Base-by-base conservation (phyloP, 1,140 invertebrate species). In the Macrobrachium rosenbergii region DNA sequence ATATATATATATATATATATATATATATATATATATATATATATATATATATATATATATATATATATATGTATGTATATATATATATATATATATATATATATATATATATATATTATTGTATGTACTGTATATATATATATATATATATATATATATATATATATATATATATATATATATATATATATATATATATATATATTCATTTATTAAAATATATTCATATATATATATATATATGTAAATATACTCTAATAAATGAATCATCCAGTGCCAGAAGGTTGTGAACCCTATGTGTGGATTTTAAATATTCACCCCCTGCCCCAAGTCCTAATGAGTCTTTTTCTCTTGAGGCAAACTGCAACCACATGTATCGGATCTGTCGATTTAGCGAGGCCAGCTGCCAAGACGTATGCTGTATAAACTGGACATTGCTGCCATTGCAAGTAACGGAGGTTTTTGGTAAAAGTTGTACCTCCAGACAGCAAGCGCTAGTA, bases 131-230 rank as follows among this genome's bases (percentile, higher is more conserved):
- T 82, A 45, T 75, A 45, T 73, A 45, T 72, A 63, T 81, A 64
- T 19, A 64, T 64, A 64, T 67, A 64, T 64, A 64, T 14, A 37
- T 62, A 62, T n/a, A 11, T 28, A 28, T 63, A 7, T 17, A 64
- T 63, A 64, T 37, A 62, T 63, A 64, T 64, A 52, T 43, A 67
- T 64, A 45, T 64, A 67, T 64, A 45, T 64, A 17, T 81, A 45
- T 81, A 67, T 64, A 14, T 23, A 79, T 79, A 28, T 62, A 79
- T 79, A 79, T 79, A 79, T 79, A 62, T 79, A 79, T 79, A 79
- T 79, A 79, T 79, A 62, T 21, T 58, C 23, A 79, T 62, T 28
- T 62, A 52, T 62, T 6, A 12, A 79, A 23, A 79, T 28, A 62
- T 62, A 62, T 23, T 59, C n/a, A 79, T 62, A 62, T 62, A 63